Evolutionary conservation across 2,888 invertebrate genomes (phyloP), one percentile per base, ranked within the genome.

Genomic region (Pegoplata infirma): DNA sequence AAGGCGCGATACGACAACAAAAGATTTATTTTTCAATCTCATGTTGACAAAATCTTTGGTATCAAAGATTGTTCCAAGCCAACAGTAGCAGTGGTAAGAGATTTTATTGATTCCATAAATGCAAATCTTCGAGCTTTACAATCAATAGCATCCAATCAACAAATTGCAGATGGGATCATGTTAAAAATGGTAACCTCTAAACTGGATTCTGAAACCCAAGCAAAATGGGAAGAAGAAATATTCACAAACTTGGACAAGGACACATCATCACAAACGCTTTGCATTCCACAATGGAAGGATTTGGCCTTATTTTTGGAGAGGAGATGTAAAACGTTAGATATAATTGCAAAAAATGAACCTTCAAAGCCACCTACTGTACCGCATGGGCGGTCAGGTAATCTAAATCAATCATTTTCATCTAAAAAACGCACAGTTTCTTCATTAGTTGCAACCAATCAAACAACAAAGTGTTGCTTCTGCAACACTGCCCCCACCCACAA

Each of bases 161-260:
- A 74, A 71, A 76, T 76, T 28, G 58, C 69, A 0, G 66, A 80
- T 14, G 76, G 58, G 2, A 72, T 71, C 23, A 14, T 80, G 8
- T 49, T 80, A 44, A 66, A 76, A 28, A 44, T 80, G 23, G 49
- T 80, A 12, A 51, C 44, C 12, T 51, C 66, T 3, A 72, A 76
- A 53, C 40, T 80, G 12, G 76, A 80, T 59, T 16, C 51, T 6
- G 49, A 76, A 14, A 80, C 68, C 10, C 61, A 69, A 47, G 53
- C 58, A 16, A 80, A 80, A 61, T 76, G 61, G 76, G 72, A 80
- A 32, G 73, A 80, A 7, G 64, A 76, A 49, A n/a, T 63, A 5
- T 67, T 58, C 3, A 53, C 56, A 21, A 68, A 32, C n/a, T 59
- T 55, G 28, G 61, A 53, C 25, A 5, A 10, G 6, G n/a, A 7